Base-by-base conservation (phyloP, 2,888 invertebrate species). In the Metopia argyrocephala region DNA sequence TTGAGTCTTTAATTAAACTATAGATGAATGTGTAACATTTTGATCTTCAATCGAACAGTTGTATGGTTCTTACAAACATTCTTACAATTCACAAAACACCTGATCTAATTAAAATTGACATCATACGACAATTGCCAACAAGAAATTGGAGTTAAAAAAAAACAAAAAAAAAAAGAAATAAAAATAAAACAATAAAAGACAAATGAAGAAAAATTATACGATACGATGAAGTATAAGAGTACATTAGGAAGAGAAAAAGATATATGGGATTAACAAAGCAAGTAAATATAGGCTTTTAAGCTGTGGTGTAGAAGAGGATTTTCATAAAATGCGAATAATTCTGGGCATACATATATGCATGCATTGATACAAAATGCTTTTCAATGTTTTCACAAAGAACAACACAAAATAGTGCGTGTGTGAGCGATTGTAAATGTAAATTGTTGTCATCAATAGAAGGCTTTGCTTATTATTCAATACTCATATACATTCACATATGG, bases 51-150 rank as follows among this genome's bases (percentile, higher is more conserved):
- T 69, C 57, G 59, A 28, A 28, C 38, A 15, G 38, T 15, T 61
- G 64, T 64, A 46, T 61, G 6, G 54, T 27, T 65, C 64, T 70
- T 56, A 12, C 70, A 70, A 70, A 78, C 45, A 18, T 45, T 66
- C 45, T 38, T 74, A 46, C 69, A 81, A 61, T 31, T 54, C 65
- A 31, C 69, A 79, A 79, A 75, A 21, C 78, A 64, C n/a, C 79
- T 31, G 62, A 75, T 82, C 74, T 79, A 82, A 82, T 82, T 82
- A 78, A 78, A 75, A 78, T 78, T 79, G 78, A 82, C 79, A 79
- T 78, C 78, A 64, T 61, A 48, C 48, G 52, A 75, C 74, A 76
- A 45, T 50, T 65, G 69, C 20, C 50, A 74, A 38, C n/a, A 23
- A 61, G 61, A 38, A 56, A 56, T 38, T 5, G 15, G 28, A 56